These are phyloP conservation scores for Elmis aenea DNA, from an alignment of 2,888 invertebrate genomes.

Conservation along the genomic window DNA sequence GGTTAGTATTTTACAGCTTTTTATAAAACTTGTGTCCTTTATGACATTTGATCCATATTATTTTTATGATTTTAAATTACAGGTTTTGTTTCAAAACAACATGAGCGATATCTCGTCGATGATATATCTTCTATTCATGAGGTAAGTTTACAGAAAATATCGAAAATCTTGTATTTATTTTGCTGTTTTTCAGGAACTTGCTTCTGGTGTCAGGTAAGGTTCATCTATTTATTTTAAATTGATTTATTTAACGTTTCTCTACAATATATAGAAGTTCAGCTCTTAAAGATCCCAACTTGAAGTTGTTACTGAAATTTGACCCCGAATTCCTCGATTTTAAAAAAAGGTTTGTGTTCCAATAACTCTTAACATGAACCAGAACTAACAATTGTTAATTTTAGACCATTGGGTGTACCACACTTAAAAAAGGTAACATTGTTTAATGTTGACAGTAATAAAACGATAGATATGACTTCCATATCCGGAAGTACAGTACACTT, in stretches of 20 bases:
- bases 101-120: slow-evolving; percentile 65
- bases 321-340: slow-evolving; percentile 66
- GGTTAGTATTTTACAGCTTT: slow-evolving; percentile 56
- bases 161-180: too few relatives aligned
- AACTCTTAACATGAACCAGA: slow-evolving; percentile 26
- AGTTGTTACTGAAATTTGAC: slow-evolving; percentile 55
- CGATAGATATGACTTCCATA: slow-evolving; percentile 87
- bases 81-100: slow-evolving; percentile 69
- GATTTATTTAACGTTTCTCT: slow-evolving; percentile 1
- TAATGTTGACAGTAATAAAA: slow-evolving; percentile 81
- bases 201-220: slow-evolving; percentile 38
- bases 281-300: slow-evolving; percentile 37
- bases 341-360: slow-evolving; percentile 52
- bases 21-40: slow-evolving; percentile 33
- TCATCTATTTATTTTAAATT: slow-evolving; percentile 1
- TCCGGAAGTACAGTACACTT: slow-evolving; percentile 93
- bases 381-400: slow-evolving; percentile 44
- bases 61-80: slow-evolving; percentile 36
- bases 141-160: slow-evolving; percentile 40
- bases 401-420: slow-evolving; percentile 83
- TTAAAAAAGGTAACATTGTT: slow-evolving; percentile 80
- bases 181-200: slow-evolving; percentile 39
- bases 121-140: slow-evolving; percentile 55
- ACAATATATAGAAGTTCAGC: slow-evolving; percentile 16
- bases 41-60: slow-evolving; percentile 11